These are phyloP conservation scores for Agrilus mali DNA, from an alignment of 2,888 invertebrate species.

Conservation along the genomic window DNA sequence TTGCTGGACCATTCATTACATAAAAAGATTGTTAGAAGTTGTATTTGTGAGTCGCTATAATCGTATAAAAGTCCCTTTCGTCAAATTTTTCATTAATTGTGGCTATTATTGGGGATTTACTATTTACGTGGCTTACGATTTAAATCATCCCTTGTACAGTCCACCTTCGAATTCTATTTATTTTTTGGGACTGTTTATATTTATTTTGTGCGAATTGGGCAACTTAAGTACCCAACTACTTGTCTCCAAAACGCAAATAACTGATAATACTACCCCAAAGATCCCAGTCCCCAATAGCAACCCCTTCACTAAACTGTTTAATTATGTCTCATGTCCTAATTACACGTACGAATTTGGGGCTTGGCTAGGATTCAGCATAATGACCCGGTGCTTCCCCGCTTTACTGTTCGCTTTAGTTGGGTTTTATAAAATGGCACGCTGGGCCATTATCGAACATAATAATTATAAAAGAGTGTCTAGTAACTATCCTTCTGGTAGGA, in stretches of 20 bases:
- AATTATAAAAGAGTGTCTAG: constrained; percentile 90
- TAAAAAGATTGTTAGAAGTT: constrained; percentile 87
- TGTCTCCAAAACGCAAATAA: constrained; percentile 81
- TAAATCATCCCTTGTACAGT: constrained; percentile 93
- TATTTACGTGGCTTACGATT: constrained; percentile 88
- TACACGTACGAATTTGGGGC: constrained; percentile 93
- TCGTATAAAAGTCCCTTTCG: constrained; percentile 93
- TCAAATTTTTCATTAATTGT: constrained; percentile 95
- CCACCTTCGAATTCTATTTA: constrained; percentile 56
- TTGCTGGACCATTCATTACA: constrained; percentile 86
- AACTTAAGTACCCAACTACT: constrained; percentile 88
- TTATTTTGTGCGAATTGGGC: constrained; percentile 79
- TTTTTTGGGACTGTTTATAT: constrained; percentile 52
- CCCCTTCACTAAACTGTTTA: constrained; percentile 77
- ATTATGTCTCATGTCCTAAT: constrained; percentile 96
- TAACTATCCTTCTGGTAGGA: constrained; percentile 78
- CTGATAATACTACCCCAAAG: constrained; percentile 78
- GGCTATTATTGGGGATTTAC: constrained; percentile 97
- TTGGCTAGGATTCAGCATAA: constrained; percentile 86
- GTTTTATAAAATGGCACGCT: constrained; percentile 91
- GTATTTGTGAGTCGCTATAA: constrained; percentile 96
- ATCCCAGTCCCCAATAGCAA: constrained; percentile 81
- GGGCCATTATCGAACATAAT: constrained; percentile 92
- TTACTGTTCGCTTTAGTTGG: constrained; percentile 85
- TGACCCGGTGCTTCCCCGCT: constrained; percentile 93